Evolutionary conservation across 2,113 vertebrate species (phyloP), one percentile per base, ranked within the genome.

Genomic region (Limanda limanda): DNA sequence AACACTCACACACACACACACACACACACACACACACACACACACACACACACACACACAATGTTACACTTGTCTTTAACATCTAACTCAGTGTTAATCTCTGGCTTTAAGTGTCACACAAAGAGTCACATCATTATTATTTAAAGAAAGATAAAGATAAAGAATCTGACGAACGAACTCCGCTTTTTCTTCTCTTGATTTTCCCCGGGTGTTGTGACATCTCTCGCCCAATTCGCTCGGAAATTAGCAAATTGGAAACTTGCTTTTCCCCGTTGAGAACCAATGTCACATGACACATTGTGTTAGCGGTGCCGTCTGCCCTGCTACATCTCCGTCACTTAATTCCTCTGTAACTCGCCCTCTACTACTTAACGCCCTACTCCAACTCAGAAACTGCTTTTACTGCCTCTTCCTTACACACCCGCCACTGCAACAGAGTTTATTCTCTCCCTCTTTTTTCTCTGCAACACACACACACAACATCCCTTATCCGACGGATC

Each of bases 211-310:
- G 75, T 65, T 78, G 69, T 78, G 85, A 83, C 71, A 82, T 62
- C 56, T 83, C 56, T 58, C 48, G 11, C 69, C 73, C 66, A 80
- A 78, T 62, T 74, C 56, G 6, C 67, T 68, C 47, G 1, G 69
- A 83, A 78, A 74, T 67, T 15, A 86, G 85, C 72, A 77, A 88
- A 81, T 52, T 56, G 69, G 68, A 89, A 78, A 74, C 68, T 64
- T 83, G 83, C 83, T 88, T 78, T 80, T 67, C 71, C 61, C 75
- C 1, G 78, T 71, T 57, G 74, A 64, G 71, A 71, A 24, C 81
- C 84, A 81, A 87, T 81, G 71, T 63, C 77, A 88, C 76, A 74
- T 80, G 81, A 84, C 82, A 87, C 68, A 58, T 76, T 62, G 72
- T 65, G 82, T 86, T 85, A 78, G 74, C 61, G 1, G 52, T 51